phyloP scores from a whole-genome alignment of 1,140 invertebrate genomes.

The Saccostrea echinata region DNA sequence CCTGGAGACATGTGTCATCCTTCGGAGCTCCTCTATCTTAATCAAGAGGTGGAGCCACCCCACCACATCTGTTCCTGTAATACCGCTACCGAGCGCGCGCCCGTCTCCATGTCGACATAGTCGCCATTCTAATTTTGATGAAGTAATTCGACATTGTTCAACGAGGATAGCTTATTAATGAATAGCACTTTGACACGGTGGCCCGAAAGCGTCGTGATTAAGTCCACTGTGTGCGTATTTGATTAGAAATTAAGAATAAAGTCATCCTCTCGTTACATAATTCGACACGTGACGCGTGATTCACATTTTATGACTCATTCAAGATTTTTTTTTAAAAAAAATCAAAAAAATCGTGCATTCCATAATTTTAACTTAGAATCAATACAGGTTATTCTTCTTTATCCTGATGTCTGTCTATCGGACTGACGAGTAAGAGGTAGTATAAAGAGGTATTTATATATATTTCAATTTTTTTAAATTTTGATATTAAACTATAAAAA shows the following conservation, averaged over 20 bases:
- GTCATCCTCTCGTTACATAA: constrained; percentile 32
- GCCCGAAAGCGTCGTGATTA: not conserved
- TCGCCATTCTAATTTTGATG: constrained; percentile 22
- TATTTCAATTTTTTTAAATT: too few relatives aligned
- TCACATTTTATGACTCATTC: constrained; percentile 24
- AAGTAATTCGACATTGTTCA: constrained; percentile 31
- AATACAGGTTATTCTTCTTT: not conserved
- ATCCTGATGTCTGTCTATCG: not conserved
- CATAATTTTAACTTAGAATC: not conserved
- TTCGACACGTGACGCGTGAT: constrained; percentile 23
- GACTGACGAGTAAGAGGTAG: too few relatives aligned
- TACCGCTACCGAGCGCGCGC: constrained; percentile 17
- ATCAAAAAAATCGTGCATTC: not conserved
- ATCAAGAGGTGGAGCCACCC: constrained; percentile 14
- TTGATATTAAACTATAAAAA: too few relatives aligned
- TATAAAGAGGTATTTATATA: too few relatives aligned
- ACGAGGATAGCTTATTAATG: constrained; percentile 8
- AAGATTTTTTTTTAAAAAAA: not conserved
- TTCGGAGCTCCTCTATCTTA: not conserved
- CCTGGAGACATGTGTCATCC: constrained; percentile 5
- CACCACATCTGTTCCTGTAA: constrained; percentile 14
- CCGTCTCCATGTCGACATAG: constrained; percentile 16
- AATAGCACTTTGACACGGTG: constrained; percentile 13
- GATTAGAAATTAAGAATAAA: constrained; percentile 22
- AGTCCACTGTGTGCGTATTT: not conserved